Evolutionary conservation across 2,113 vertebrate genomes (phyloP), one percentile per base, ranked within the genome.

Genomic region (Actenoides lindsayi): DNA sequence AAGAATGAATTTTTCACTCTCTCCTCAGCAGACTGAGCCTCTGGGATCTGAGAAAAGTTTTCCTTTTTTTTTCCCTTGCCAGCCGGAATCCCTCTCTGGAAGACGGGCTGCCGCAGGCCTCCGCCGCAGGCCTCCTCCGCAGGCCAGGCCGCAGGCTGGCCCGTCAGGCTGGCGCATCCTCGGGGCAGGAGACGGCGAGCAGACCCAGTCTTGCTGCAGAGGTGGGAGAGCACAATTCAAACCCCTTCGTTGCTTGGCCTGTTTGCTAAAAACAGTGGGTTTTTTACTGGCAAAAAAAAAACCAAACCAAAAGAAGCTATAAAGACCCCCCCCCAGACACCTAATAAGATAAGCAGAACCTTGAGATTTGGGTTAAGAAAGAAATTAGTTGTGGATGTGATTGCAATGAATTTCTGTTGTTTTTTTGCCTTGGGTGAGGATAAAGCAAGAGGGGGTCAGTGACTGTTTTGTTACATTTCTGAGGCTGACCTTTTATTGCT

Each of bases 121-220:
- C 28, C 37, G 54, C 20, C 0, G 1, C 1, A 13, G 44, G 16
- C 37, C 44, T 18, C 30, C 46, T 5, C 46, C 19, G 19, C 1
- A 18, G 46, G n/a, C 3, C 67, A 6, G 82, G 37, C 3, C 30
- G 13, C 56, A 0, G 25, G 1, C 10, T 1, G n/a, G 24, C 31
- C 4, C 39, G 13, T 41, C 56, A 0, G 25, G 1, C 10, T 1
- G n/a, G 24, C 31, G 4, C 39, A 3, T 46, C 46, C 42, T 42
- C 42, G 42, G 46, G 19, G 46, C 19, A 1, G 62, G 4, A 42
- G 53, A 9, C 23, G 1, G 25, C 16, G 16, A 18, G n/a, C 0
- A 11, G 39, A 6, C 0, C 10, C 62, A 31, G 35, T 56, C 31
- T 44, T 16, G 48, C 51, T 27, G 51, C 64, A 14, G 59, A 37